These are phyloP conservation scores for Microtus montanus DNA, from an alignment of 2,113 vertebrate species.

Conservation along the genomic window DNA sequence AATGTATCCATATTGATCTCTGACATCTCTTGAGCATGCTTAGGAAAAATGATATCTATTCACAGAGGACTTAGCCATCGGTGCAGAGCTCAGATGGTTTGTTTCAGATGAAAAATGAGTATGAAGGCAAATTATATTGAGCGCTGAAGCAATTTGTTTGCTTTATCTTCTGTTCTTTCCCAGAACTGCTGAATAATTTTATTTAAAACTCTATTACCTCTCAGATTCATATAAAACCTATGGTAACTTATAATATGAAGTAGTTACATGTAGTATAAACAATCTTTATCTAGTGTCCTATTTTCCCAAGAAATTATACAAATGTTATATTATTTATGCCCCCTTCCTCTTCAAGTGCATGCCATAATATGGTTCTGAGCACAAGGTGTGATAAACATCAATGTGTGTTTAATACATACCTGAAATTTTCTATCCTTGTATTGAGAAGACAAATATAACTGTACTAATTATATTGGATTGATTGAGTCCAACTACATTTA, in stretches of 20 bases:
- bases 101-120: slow-evolving; percentile 84
- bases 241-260: slow-evolving; percentile 35
- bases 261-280: slow-evolving; percentile 37
- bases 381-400: background rate
- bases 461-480: background rate
- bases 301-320: background rate
- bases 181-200: slow-evolving; percentile 65
- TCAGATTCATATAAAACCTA: slow-evolving; percentile 52
- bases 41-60: slow-evolving; percentile 84
- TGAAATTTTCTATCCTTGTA: background rate
- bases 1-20: slow-evolving; percentile 86
- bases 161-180: slow-evolving; percentile 74
- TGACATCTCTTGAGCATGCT: slow-evolving; percentile 83
- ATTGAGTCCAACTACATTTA: background rate
- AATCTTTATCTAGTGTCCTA: slow-evolving; percentile 23
- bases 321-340: background rate
- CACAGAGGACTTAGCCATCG: slow-evolving; percentile 81
- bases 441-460: slow-evolving; percentile 43
- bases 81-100: slow-evolving; percentile 79
- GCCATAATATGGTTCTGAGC: background rate
- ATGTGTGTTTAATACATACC: slow-evolving; percentile 14
- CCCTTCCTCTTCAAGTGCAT: background rate
- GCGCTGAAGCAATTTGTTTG: slow-evolving; percentile 72
- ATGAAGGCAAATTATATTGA: slow-evolving; percentile 77
- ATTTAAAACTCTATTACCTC: slow-evolving; percentile 77